Base-by-base conservation (phyloP, 2,113 vertebrate genomes). In the Callithrix jacchus region DNA sequence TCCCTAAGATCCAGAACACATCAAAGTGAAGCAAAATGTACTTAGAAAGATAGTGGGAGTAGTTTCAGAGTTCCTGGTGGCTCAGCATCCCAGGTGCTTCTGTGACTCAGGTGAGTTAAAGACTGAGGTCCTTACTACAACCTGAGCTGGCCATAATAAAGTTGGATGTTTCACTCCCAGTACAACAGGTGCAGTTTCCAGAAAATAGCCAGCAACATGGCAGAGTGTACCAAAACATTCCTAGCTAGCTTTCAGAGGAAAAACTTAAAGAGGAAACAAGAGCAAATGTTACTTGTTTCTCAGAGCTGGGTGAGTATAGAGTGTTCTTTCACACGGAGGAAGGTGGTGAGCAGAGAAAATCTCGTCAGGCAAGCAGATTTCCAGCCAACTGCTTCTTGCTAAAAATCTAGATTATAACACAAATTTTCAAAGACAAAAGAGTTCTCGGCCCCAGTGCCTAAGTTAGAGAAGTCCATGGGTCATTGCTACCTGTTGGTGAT, bases 61-160 rank as follows among this genome's bases (percentile, higher is more conserved):
- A 17, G 8, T 20, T 37, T 56, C 27, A 11, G 27, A 11, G 3
- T 42, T 11, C 37, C 49, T 13, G 35, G 30, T 30, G 61, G 6
- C 1, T 23, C 5, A 12, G 27, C 1, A 2, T 35, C 10, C n/a
- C 35, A 6, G 18, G 23, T 32, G 14, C 6, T 25, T 42, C 61
- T 6, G 21, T 0, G 5, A 45, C 6, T 32, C n/a, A n/a, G 18
- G 13, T 7, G 18, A 49, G 27, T 18, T 35, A 11, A 52, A 52
- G 4, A 30, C n/a, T 40, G 64, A 25, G 27, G 37, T 42, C 45
- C 13, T 70, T 6, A 13, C 8, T 5, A 35, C 10, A 5, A 45
- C 25, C 8, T 30, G 7, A 56, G n/a, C n/a, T 82, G 11, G 4
- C 21, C 23, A 0, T 5, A 71, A 3, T 32, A n/a, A 56, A 0